A percentile compares a stretch with the other conserved stretches of the same genome.
These are phyloP conservation scores for Trichopria drosophilae DNA, from an alignment of 2,888 invertebrate species.

Conservation along the genomic window DNA sequence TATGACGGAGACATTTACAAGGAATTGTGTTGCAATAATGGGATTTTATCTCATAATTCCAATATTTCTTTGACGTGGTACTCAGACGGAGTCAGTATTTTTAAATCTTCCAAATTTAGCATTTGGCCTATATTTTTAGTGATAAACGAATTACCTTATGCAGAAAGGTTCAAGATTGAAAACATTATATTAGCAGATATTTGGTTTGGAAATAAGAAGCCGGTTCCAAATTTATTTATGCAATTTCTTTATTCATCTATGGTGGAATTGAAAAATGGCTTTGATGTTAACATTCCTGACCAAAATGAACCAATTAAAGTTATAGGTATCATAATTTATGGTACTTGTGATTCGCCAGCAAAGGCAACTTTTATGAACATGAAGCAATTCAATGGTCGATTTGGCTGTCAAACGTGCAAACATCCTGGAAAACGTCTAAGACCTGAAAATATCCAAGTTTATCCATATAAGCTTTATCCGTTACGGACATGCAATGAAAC, in stretches of 20 bases:
- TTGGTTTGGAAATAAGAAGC: constrained; percentile 22
- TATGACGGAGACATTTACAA: no score
- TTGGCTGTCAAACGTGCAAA: no score
- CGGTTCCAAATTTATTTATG: no score
- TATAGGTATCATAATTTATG: constrained; percentile 15
- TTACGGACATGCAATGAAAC: constrained; percentile 21
- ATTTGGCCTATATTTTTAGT: no score
- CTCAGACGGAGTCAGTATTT: no score
- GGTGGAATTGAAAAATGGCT: constrained; percentile 1
- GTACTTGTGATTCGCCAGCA: constrained; percentile 11
- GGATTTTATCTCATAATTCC: no score
- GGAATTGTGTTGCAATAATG: no score
- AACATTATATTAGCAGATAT: constrained; percentile 14
- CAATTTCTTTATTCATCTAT: constrained; percentile 3
- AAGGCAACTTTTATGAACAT: constrained; percentile 19
- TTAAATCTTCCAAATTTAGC: no score
- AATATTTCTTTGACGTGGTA: no score
- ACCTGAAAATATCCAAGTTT: constrained; percentile 7
- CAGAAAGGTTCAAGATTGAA: no score
- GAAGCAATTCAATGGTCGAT: no score
- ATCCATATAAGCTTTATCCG: constrained; percentile 16
- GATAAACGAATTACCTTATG: no score
- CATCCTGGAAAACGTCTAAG: background rate
- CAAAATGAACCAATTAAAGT: background rate
- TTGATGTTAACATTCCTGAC: constrained; percentile 3